A percentile compares a stretch with the other conserved stretches of the same genome.
These are phyloP conservation scores for Donacobius atricapilla DNA, from an alignment of 2,113 vertebrate genomes.

Conservation along the genomic window DNA sequence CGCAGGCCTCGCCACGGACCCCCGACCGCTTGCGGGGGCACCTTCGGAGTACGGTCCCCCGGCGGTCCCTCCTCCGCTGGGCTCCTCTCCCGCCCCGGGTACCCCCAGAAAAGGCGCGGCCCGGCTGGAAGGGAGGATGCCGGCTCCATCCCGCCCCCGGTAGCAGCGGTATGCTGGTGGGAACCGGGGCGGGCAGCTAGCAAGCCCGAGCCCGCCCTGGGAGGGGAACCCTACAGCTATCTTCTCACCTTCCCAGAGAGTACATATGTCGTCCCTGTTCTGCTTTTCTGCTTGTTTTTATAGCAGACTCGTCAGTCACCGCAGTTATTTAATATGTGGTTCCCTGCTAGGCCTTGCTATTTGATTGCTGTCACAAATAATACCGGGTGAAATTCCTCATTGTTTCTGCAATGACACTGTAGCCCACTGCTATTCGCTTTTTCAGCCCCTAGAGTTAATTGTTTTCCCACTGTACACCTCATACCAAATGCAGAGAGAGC, in stretches of 20 bases:
- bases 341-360: constrained; percentile 32
- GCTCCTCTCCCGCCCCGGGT: not conserved
- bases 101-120: not conserved
- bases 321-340: not conserved
- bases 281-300: not conserved
- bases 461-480: constrained; percentile 3
- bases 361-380: constrained; percentile 8
- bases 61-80: no score
- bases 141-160: not conserved
- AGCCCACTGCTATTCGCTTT: not conserved
- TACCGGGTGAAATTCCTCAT: constrained; percentile 22
- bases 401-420: not conserved
- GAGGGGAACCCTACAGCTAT: not conserved
- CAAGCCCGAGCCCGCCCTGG: not conserved
- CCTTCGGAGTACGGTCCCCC: no score
- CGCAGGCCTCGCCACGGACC: no score
- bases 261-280: not conserved
- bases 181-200: not conserved
- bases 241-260: not conserved
- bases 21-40: not conserved
- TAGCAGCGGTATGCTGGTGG: not conserved
- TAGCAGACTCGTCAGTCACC: not conserved
- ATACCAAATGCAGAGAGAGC: not conserved
- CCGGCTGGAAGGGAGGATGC: not conserved
- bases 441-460: not conserved